Evolutionary conservation across 2,888 invertebrate species (phyloP), one percentile per base, ranked within the genome.

Genomic region (Lacanobia oleracea): DNA sequence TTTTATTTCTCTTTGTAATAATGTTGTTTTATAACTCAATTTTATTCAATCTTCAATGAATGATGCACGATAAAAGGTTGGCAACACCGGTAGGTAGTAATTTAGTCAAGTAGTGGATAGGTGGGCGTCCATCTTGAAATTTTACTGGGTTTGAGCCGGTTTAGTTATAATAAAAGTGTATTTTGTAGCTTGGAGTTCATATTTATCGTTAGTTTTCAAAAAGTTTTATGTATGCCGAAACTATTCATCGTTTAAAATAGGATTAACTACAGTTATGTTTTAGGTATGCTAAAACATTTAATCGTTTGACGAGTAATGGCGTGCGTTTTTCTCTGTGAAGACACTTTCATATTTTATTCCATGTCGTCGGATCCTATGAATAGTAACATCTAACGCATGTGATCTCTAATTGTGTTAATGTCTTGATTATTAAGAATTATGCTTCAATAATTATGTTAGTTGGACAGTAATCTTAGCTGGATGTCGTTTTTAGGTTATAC

Each of bases 81-180:
- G 59, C 59, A 59, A 59, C 59, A 77, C 74, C 62, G 72, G 56
- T 64, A 75, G 71, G 70, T 82, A 84, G 86, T 86, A 86, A 84
- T 84, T 84, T 84, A 85, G 86, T 89, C 89, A 90, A 91, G 88
- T 88, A 86, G 85, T 90, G 91, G 91, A 97, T 97, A 97, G 96
- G 97, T 97, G 97, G 97, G 97, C 97, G 97, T 97, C 97, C 97
- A 97, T 97, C 97, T 97, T 97, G 97, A 97, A 90, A 97, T 97
- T 97, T 97, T 96, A 96, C 96, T 97, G 96, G 96, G 96, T 97
- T 96, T 97, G 97, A 97, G 97, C 97, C 97, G 97, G 97, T 97
- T 96, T 94, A 96, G 93, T 96, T 96, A 94, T 94, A 96, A 94
- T 95, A 94, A 93, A 94, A 95, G 94, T 95, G 95, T 93, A 93